Evolutionary conservation across 2,888 invertebrate species (phyloP), one percentile per base, ranked within the genome.

Genomic region (Caenorhabditis wallacei): DNA sequence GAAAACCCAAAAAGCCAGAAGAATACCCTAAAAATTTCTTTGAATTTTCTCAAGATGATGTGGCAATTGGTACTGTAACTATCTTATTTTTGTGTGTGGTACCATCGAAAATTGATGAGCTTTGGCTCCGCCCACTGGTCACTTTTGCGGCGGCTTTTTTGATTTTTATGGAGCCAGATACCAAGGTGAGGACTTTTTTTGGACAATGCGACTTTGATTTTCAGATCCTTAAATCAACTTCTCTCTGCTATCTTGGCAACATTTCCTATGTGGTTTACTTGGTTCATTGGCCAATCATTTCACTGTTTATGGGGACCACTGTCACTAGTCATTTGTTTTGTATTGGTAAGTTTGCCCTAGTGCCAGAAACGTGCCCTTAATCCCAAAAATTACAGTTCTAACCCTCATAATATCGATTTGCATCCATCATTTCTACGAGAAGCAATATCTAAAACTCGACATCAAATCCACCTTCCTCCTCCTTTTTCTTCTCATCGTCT

Each of bases 221-320:
- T 63, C 54, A 72, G 72, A 16, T 72, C 4, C 7, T 72, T 8
- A 48, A 66, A 37, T 56, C 56, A 2, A 2, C 24, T 7, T 18
- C 13, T 1, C 11, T 79, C 1, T 37, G 53, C 1, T 69, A 69
- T 24, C 43, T 69, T 1, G 79, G 79, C 0, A 40, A 79, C 22
- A 30, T 79, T 4, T 79, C 79, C 7, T 79, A 71, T 35, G 37
- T 54, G 0, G 51, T 79, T n/a, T 79, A 79, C 26, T 22, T 79
- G 16, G 30, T 79, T 57, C 79, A 79, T 18, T 79, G 79, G 79
- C 79, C 79, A 24, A 16, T 79, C n/a, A 79, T 79, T 18, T 16
- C 63, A 7, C 35, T 79, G 7, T 56, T 64, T 10, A 30, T n/a
- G 16, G 20, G 54, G 13, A 30, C 56, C 4, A 37, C 53, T 7